Conservation (phyloP, 2,797 vertebrate species). For the Sternarchorhynchus goeldii region DNA sequence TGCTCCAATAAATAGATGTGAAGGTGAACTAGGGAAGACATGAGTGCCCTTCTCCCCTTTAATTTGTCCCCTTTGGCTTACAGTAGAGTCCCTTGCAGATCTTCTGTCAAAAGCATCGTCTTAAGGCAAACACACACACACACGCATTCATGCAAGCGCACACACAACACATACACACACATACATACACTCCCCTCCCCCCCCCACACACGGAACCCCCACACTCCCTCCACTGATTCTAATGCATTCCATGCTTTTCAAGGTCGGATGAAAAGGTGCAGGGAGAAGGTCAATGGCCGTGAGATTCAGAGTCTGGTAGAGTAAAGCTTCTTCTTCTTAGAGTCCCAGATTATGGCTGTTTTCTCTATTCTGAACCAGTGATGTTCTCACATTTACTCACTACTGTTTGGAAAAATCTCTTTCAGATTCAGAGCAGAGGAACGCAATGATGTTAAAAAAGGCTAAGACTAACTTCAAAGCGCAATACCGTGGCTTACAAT, state of each 20-base stretch:
- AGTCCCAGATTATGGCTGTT: conserved; percentile 22
- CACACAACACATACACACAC: background rate
- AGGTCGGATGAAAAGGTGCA: conserved; percentile 39
- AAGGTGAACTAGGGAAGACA: conserved; percentile 1
- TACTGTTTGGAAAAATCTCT: conserved; percentile 30
- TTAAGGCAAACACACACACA: background rate
- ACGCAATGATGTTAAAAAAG: conserved; percentile 17
- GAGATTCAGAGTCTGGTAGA: background rate
- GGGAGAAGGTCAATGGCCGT: conserved; percentile 2
- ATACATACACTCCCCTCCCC: background rate
- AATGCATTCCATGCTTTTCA: conserved; percentile 35
- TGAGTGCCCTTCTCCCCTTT: background rate
- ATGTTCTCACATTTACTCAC: conserved; percentile 36
- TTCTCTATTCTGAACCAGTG: conserved; percentile 26
- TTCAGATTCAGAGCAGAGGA: conserved; percentile 12
- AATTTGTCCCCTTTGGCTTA: conserved; percentile 27
- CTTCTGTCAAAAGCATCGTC: background rate
- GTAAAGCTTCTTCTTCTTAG: conserved; percentile 6
- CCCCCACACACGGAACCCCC: conserved; percentile 11
- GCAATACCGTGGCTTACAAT: conserved; percentile 6
- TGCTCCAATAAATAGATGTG: conserved; percentile 10
- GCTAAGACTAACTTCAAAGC: conserved; percentile 23
- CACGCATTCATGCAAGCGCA: background rate
- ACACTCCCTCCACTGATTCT: background rate
- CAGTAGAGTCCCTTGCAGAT: conserved; percentile 18